Base-by-base conservation (phyloP, 2,797 vertebrate genomes). In the Peromyscus attwateri region DNA sequence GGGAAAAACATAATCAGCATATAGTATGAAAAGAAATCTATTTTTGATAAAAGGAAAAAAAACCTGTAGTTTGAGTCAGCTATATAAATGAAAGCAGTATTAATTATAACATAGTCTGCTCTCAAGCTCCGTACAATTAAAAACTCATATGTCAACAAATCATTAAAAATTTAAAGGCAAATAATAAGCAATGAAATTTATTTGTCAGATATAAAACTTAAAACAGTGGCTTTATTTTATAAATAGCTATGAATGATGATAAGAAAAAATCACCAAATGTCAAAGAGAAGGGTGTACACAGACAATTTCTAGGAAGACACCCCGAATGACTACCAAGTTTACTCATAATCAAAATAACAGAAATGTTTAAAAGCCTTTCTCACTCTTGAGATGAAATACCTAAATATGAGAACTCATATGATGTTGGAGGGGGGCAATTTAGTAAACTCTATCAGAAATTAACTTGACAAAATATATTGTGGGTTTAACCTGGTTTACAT, bases 91-190 rank as follows among this genome's bases (percentile, higher is more conserved):
- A 81, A 43, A 87, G n/a, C 9, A 85, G 9, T 64, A n/a, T 60
- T 92, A 85, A 81, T 94, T 64, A 80, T 82, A 92, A 83, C 31
- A 75, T 94, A 60, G 31, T 60, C 76, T 87, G 34, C 29, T 94
- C 29, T 97, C 25, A 81, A 94, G 46, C 21, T 77, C 71, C 34
- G 16, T 73, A 76, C 66, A 94, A 92, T 81, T 83, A 52, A 75
- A 96, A 95, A 66, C 3, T n/a, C 60, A 1, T 27, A 57, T 77
- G 49, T 91, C 27, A 95, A 64, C 79, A 84, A 87, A 80, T 55
- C 37, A 60, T 82, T 94, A 79, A 66, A 83, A 66, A 46, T 40
- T 46, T 46, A 66, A 46, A 64, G 60, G 17, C 27, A 68, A 87
- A 66, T 4, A 75, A 71, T 82, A 40, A 87, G 13, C 19, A 49